Base-by-base conservation (phyloP, 1,140 invertebrate species). In the Hycleus phaleratus region DNA sequence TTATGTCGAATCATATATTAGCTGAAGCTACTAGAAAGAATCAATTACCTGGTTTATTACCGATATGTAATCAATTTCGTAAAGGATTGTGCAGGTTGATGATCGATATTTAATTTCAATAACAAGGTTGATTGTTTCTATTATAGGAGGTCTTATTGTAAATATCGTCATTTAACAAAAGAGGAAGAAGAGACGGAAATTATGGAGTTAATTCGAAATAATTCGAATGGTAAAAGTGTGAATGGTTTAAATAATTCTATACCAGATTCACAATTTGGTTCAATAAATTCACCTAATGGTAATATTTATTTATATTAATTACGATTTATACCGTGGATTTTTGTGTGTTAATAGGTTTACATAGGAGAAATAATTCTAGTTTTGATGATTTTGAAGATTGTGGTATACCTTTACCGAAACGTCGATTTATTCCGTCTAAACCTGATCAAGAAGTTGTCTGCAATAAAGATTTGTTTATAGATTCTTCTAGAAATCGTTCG, bases 31-130 rank as follows among this genome's bases (percentile, higher is more conserved):
- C 70, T 4, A 48, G 69, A 46, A 74, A 74, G 73, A 68, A 74
- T 66, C 67, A 78, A 66, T 44, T 73, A 38, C 61, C 76, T 65
- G 66, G 70, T 12, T 61, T 68, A 0, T 79, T 78, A n/a, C 75
- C 87, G 0, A 73, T 89, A 42, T 90, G 88, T 67, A 88, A 89
- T 69, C 86, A 91, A 69, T 90, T 82, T 68, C 71, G 88, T 24
- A 88, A 88, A 70, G 86, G 87, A 2, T 80, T 82, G 48, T 91
- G 88, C 68, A 32, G 32, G 32, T 32, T 77, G 85, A 38, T 77
- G 82, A 24, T 73, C 66, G 74, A 69, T 45, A 75, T 32, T 32
- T 32, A 0, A 32, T 32, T 32, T 32, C 18, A 18, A 32, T 32
- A 32, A 32, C 4, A 5, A 4, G 24, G 0, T 50, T 45, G 12